These are phyloP conservation scores for Polydrusus pterygomalis DNA, from an alignment of 2,888 invertebrate genomes.

Conservation along the genomic window DNA sequence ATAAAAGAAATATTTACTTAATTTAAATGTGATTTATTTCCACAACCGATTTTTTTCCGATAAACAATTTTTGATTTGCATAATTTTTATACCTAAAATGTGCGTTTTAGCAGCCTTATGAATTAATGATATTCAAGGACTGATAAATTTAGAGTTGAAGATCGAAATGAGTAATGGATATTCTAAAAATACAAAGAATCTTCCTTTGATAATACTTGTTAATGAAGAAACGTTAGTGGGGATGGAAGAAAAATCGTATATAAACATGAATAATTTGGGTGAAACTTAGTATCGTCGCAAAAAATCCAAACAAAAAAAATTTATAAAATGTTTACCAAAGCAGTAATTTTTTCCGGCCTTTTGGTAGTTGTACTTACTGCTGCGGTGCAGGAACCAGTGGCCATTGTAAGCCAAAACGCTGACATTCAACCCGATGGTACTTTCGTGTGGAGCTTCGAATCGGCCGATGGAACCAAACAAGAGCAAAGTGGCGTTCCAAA, in stretches of 20 bases:
- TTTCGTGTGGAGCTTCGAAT: slow-evolving; percentile 68
- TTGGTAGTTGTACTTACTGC: slow-evolving; percentile 16
- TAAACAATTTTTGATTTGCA: slow-evolving; percentile 16
- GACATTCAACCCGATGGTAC: slow-evolving; percentile 70
- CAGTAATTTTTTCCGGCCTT: slow-evolving; percentile 33
- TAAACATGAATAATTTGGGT: not conserved
- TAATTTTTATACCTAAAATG: not conserved
- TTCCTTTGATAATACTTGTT: not conserved
- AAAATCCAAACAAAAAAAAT: slow-evolving; percentile 1
- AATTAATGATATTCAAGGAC: not conserved
- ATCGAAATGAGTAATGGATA: not conserved
- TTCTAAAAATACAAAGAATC: not conserved
- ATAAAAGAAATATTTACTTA: not conserved
- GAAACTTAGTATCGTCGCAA: not conserved
- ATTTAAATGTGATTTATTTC: slow-evolving; percentile 8
- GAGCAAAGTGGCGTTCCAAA: slow-evolving; percentile 73
- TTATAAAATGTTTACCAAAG: slow-evolving; percentile 33
- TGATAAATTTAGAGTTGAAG: not conserved
- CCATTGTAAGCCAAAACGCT: slow-evolving; percentile 48
- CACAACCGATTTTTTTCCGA: not conserved
- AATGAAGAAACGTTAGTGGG: not conserved
- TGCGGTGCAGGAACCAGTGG: slow-evolving; percentile 26
- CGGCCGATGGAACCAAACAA: slow-evolving; percentile 77
- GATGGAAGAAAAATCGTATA: not conserved
- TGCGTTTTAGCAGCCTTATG: not conserved